Evolutionary conservation across 2,888 invertebrate species (phyloP).

Genomic region (Rotaria macrura): DNA sequence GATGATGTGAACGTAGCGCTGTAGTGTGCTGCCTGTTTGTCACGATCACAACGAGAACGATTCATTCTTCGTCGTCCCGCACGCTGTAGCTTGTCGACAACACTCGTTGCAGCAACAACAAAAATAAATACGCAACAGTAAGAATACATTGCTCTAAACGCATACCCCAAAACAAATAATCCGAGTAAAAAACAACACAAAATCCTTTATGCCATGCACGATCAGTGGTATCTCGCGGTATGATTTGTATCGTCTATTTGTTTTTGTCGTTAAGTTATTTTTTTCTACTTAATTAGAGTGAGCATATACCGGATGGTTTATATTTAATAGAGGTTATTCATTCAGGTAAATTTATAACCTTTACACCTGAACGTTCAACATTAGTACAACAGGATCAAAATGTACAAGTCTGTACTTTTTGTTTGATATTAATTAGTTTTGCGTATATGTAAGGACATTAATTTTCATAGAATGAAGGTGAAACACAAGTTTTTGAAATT

Average conservation of each 20-base stretch:
- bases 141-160: not conserved
- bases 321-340: not conserved
- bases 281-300: not conserved
- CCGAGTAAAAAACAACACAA: not conserved
- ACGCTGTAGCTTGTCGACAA: slow-evolving; percentile 1
- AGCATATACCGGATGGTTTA: not conserved
- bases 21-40: not conserved
- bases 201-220: not conserved
- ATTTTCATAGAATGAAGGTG: not conserved
- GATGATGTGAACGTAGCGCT: not conserved
- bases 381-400: slow-evolving; percentile 14
- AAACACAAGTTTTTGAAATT: slow-evolving; percentile 5
- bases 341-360: not conserved
- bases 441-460: too few species aligned
- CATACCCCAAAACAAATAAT: not conserved
- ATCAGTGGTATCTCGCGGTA: not conserved
- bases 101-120: not conserved
- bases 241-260: not conserved
- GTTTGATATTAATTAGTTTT: too few species aligned
- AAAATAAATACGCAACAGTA: not conserved
- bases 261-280: too few species aligned
- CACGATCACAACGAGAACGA: not conserved
- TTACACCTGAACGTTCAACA: slow-evolving; percentile 13
- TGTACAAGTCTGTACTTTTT: not conserved
- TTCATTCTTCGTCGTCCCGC: not conserved